Base-by-base conservation (phyloP, 1,140 invertebrate genomes). In the Tetramorium simillimum region DNA sequence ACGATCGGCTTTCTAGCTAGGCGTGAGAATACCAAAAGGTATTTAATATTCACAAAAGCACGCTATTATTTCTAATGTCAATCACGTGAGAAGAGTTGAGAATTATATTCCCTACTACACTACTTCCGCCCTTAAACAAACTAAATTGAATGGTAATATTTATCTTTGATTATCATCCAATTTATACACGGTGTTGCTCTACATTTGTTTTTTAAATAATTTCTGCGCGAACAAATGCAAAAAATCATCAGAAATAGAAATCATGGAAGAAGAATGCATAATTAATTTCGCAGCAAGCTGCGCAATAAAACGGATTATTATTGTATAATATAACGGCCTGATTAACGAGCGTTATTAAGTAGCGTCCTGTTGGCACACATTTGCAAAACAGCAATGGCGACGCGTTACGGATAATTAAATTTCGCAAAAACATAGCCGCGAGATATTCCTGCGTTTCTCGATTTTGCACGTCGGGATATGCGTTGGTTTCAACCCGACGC, bases 321-420 rank as follows among this genome's bases (percentile, higher is more conserved):
- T 84, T 33, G 43, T 84, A 46, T 60, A 46, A 84, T 49, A 60
- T 49, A 84, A 72, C 53, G 40, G 53, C 43, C 72, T 84, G 80
- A 84, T 84, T 86, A 78, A 86, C 49, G 60, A 51, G 14, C 40
- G 53, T 69, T 86, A 67, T 60, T 78, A 85, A 85, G 75, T 85
- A 85, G 80, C 80, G 67, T 51, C 33, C 49, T 80, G 67, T 80
- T 53, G 49, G 77, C 77, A 86, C 46, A 58, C 62, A 81, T 86
- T 65, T 56, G 53, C 77, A 84, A 86, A 81, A 86, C 51, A 37
- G 43, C 58, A 82, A 86, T 84, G 62, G 58, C 75, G 9, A 86
- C 77, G 77, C 53, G 69, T 84, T 84, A 84, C 80, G 53, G 80
- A 62, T 75, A 84, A 84, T 84, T 84, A 84, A 84, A 84, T 60